Evolutionary conservation across 2,113 vertebrate genomes (phyloP).

Genomic region (Craseonycteris thonglongyai): DNA sequence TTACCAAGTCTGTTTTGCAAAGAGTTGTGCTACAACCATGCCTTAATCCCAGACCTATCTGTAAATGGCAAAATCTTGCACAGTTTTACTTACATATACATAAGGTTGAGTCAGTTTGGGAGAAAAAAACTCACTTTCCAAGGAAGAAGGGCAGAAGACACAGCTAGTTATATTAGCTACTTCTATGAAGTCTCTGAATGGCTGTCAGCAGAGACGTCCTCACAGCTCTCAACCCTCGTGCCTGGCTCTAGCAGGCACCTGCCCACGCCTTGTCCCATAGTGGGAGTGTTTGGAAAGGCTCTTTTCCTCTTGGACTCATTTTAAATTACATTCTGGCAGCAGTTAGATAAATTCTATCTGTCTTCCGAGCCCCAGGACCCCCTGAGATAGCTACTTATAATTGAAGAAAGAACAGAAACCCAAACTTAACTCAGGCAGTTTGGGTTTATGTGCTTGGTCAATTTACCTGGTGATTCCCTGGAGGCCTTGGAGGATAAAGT

Average conservation of each 20-base stretch:
- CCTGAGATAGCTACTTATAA: conserved; percentile 60
- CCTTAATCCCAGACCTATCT: neutral
- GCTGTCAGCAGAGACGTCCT: neutral
- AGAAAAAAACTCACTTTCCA: neutral
- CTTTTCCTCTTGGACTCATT: conserved; percentile 65
- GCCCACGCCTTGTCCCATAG: neutral
- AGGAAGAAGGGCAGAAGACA: neutral
- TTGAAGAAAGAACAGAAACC: conserved; percentile 64
- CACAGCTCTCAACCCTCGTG: neutral
- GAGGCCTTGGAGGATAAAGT: conserved; percentile 33
- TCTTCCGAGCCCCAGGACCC: conserved; percentile 50
- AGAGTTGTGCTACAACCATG: neutral
- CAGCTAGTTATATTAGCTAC: neutral
- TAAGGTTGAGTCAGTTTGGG: neutral
- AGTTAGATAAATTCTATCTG: conserved; percentile 69
- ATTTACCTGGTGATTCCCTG: conserved; percentile 44
- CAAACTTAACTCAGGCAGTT: conserved; percentile 47
- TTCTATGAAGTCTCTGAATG: neutral
- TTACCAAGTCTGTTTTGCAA: neutral
- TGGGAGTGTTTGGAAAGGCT: conserved; percentile 50
- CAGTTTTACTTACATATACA: neutral
- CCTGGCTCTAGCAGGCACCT: neutral
- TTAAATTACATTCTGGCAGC: conserved; percentile 69
- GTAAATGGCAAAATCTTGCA: neutral
- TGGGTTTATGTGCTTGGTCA: conserved; percentile 52